A percentile compares a stretch with the other conserved stretches of the same genome.
Evolutionary conservation across 64 coral and sea anemone species (phyloP).

Genomic region (Platygyra sinensis): DNA sequence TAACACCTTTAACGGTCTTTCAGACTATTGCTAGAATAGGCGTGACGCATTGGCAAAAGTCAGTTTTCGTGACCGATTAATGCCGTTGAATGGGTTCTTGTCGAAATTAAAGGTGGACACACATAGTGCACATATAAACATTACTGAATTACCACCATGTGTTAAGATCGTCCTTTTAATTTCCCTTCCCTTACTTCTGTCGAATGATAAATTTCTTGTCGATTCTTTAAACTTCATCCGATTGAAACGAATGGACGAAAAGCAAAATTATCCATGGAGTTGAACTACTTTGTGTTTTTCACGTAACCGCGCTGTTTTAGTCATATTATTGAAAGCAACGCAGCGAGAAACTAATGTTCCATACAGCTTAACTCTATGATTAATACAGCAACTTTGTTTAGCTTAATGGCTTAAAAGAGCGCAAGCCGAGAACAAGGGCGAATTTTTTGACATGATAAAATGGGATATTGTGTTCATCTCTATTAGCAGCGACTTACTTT

Average conservation of each 20-base stretch:
- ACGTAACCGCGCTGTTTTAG: neutral
- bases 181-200: neutral
- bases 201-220: neutral
- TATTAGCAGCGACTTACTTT: neutral
- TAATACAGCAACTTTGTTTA: neutral
- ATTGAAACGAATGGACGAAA: neutral
- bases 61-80: neutral
- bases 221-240: neutral
- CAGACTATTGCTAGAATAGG: neutral
- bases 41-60: neutral
- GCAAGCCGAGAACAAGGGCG: no score
- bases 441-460: no score
- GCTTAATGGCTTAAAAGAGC: neutral
- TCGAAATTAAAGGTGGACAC: neutral
- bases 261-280: neutral
- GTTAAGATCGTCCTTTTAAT: neutral
- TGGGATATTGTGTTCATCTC: neutral
- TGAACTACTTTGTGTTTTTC: neutral
- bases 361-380: neutral
- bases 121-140: neutral
- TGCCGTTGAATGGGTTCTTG: neutral
- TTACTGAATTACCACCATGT: neutral
- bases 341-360: neutral
- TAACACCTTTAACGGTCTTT: neutral
- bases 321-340: neutral